phyloP scores from a whole-genome alignment of 1,140 invertebrate genomes.

The Metopolophium dirhodum region DNA sequence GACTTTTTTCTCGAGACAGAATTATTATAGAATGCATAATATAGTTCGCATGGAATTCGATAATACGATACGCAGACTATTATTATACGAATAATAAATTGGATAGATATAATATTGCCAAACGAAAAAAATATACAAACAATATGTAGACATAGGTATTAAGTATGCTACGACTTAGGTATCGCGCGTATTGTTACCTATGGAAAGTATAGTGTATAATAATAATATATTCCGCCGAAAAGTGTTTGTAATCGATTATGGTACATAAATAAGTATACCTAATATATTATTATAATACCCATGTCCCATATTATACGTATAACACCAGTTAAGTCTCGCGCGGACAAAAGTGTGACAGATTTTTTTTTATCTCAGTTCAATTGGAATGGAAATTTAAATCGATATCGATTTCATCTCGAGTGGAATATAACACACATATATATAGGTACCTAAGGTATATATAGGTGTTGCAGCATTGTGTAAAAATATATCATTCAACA shows the following conservation, averaged over 20 bases:
- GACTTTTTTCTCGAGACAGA: not conserved
- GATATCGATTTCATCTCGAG: not conserved
- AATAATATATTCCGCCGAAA: not conserved
- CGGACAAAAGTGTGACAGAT: not conserved
- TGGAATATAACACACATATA: not conserved
- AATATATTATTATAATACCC: not conserved
- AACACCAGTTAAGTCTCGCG: not conserved
- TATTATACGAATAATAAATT: not conserved
- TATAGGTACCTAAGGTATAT: not conserved
- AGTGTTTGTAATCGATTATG: not conserved
- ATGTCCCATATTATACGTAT: not conserved
- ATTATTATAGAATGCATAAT: not conserved
- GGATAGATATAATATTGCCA: not conserved
- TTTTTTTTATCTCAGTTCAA: not conserved
- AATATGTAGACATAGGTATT: not conserved
- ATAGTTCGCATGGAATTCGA: not conserved
- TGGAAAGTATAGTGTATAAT: not conserved
- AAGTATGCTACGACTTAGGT: not conserved
- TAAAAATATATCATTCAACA: not conserved
- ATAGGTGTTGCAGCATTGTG: not conserved
- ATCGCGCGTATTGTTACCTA: not conserved
- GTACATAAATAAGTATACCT: too few species aligned
- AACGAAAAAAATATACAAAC: not conserved
- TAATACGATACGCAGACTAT: not conserved
- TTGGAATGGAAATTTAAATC: not conserved